Percentiles rank a stretch among this genome's conserved stretches.
Conservation (phyloP, 1,140 invertebrate genomes). For the Drosophila yakuba region DNA sequence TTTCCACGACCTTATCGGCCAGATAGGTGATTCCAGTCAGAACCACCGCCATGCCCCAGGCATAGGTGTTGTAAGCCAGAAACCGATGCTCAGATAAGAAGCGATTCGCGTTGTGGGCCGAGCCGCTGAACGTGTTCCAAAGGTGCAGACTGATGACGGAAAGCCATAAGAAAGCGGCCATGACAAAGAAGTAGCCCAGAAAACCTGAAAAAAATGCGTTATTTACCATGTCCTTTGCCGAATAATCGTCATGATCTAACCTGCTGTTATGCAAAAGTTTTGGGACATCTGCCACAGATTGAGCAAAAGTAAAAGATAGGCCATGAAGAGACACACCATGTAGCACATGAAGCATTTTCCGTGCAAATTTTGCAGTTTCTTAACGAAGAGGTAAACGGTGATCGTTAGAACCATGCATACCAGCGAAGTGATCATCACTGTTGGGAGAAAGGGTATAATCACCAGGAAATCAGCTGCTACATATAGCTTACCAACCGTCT, state of each 20-base stretch:
- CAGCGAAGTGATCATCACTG: slow-evolving; percentile 88
- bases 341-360: slow-evolving; percentile 90
- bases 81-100: slow-evolving; percentile 84
- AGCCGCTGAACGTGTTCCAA: slow-evolving; percentile 88
- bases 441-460: slow-evolving; percentile 24
- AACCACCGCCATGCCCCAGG: slow-evolving; percentile 88
- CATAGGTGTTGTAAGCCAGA: slow-evolving; percentile 88
- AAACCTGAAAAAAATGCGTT: slow-evolving; percentile 83
- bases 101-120: slow-evolving; percentile 61
- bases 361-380: slow-evolving; percentile 89
- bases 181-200: slow-evolving; percentile 90
- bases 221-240: not conserved
- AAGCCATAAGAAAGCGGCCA: slow-evolving; percentile 91
- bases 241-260: not conserved
- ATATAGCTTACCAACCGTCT: slow-evolving; percentile 17
- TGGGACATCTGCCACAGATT: slow-evolving; percentile 45
- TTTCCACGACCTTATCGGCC: slow-evolving; percentile 54
- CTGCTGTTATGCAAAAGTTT: not conserved
- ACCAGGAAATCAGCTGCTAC: not conserved
- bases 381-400: slow-evolving; percentile 88
- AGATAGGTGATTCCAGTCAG: slow-evolving; percentile 84
- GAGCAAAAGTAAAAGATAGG: slow-evolving; percentile 87
- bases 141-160: slow-evolving; percentile 91
- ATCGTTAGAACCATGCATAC: slow-evolving; percentile 89
- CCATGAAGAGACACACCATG: slow-evolving; percentile 87